Conservation (phyloP, 2,113 vertebrate genomes). For the Petroica traversi region DNA sequence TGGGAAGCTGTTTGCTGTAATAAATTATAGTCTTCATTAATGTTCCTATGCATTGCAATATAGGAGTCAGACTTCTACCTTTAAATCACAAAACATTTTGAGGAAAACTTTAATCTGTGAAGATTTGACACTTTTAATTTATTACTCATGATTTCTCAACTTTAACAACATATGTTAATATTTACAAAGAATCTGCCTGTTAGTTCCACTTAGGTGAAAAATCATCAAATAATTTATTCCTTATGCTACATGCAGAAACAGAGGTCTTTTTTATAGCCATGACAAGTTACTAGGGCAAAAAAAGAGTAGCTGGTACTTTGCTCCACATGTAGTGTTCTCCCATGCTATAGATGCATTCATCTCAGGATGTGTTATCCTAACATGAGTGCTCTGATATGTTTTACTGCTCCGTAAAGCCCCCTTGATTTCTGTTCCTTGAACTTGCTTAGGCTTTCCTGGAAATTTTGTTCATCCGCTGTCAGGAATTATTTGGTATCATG, state of each 20-base stretch:
- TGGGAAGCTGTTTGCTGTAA: not conserved
- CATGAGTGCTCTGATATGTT: not conserved
- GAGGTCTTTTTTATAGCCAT: not conserved
- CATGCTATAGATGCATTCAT: not conserved
- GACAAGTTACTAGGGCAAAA: not conserved
- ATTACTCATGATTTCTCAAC: not conserved
- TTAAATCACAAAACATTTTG: not conserved
- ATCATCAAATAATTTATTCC: not conserved
- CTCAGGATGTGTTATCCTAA: not conserved
- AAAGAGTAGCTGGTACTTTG: not conserved
- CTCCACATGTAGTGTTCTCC: accelerated
- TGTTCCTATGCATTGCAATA: not conserved
- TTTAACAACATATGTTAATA: not conserved
- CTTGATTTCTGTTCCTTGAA: not conserved
- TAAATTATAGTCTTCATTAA: not conserved
- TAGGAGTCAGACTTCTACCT: not conserved
- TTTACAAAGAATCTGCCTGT: not conserved
- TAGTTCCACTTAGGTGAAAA: not conserved
- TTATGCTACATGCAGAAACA: not conserved
- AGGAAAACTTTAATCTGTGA: not conserved
- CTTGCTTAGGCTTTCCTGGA: not conserved
- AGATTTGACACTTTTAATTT: not conserved
- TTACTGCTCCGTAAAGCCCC: not conserved
- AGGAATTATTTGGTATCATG: not conserved
- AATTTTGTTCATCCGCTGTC: not conserved